Percentiles rank a stretch among this genome's conserved stretches.
These are phyloP conservation scores for Varecia variegata DNA, from an alignment of 2,797 vertebrate species.

Conservation along the genomic window DNA sequence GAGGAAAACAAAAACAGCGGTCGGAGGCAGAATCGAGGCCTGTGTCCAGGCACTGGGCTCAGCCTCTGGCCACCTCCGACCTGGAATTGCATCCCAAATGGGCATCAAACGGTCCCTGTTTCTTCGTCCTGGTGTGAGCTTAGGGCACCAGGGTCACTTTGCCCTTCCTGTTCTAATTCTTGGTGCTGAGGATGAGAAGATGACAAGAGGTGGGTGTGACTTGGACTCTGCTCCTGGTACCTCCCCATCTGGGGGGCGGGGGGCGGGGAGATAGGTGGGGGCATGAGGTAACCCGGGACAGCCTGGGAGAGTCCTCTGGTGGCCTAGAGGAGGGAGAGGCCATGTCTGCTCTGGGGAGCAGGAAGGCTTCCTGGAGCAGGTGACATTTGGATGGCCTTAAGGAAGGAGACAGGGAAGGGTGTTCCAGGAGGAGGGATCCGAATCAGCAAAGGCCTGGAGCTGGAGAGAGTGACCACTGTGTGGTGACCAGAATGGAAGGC, in stretches of 20 bases:
- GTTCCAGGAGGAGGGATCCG: neutral
- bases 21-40: neutral
- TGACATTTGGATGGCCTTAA: neutral
- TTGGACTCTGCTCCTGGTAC: neutral
- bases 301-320: neutral
- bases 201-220: neutral
- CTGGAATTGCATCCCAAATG: neutral
- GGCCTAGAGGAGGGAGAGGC: neutral
- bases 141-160: neutral
- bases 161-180: neutral
- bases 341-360: neutral
- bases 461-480: neutral
- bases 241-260: too few relatives aligned
- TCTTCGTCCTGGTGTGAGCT: neutral
- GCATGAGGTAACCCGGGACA: neutral
- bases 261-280: neutral
- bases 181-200: neutral
- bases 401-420: neutral
- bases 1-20: slow-evolving; percentile 61
- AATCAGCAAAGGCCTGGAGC: neutral
- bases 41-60: neutral
- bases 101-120: neutral
- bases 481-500: neutral
- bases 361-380: neutral
- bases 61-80: neutral